Evolutionary conservation across 2,888 invertebrate species (phyloP).

Genomic region (Stictocephala bisonia): DNA sequence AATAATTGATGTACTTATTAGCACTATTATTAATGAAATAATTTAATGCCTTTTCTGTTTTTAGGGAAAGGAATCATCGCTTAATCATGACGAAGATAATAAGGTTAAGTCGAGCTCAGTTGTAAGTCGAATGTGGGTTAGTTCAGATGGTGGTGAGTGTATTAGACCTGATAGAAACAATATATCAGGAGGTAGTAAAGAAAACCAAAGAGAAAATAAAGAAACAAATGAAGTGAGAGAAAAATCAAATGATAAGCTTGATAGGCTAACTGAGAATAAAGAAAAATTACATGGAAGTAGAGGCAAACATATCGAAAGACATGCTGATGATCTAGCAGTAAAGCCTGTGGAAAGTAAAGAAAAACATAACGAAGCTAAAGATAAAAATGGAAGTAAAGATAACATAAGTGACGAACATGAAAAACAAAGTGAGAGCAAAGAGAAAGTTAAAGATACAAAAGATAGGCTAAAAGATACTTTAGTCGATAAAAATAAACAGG

Average conservation of each 20-base stretch:
- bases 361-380: too few species aligned
- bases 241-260: not conserved
- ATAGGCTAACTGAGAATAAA: not conserved
- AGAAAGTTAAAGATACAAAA: slow-evolving; percentile 27
- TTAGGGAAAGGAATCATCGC: not conserved
- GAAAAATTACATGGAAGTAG: not conserved
- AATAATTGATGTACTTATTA: too few species aligned
- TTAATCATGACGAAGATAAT: slow-evolving; percentile 9
- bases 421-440: not conserved
- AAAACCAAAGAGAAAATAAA: not conserved
- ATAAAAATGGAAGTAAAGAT: too few species aligned
- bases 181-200: not conserved
- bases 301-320: too few species aligned
- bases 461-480: not conserved
- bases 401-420: too few species aligned
- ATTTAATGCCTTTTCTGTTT: not conserved
- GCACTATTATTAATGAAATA: too few species aligned
- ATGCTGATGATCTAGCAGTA: too few species aligned
- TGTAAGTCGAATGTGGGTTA: not conserved
- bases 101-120: not conserved
- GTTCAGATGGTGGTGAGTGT: slow-evolving; percentile 11
- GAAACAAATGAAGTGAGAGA: not conserved
- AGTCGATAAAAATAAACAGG: not conserved
- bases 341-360: too few species aligned
- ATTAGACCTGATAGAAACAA: not conserved